phyloP scores from a whole-genome alignment of 2,113 vertebrate genomes.

The Menura novaehollandiae region DNA sequence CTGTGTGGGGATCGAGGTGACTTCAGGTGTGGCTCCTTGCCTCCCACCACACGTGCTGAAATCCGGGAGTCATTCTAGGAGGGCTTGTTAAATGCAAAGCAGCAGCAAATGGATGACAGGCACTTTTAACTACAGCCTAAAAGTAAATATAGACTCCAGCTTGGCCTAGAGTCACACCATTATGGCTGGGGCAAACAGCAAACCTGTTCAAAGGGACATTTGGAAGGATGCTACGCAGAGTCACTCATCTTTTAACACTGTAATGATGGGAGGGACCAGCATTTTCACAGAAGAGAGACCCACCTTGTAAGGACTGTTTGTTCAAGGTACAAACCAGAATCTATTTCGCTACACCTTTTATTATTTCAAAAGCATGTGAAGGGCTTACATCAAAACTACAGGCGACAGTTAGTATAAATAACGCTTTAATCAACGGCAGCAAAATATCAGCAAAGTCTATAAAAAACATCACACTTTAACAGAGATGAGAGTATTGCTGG shows the following conservation, averaged over 20 bases:
- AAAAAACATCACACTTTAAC: slow-evolving; percentile 64
- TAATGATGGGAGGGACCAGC: slow-evolving; percentile 37
- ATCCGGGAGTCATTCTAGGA: slow-evolving; percentile 16
- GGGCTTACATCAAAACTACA: slow-evolving; percentile 74
- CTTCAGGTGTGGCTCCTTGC: slow-evolving; percentile 51
- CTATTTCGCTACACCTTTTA: slow-evolving; percentile 66
- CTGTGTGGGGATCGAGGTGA: background rate
- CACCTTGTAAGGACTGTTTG: slow-evolving; percentile 48
- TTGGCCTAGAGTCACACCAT: slow-evolving; percentile 62
- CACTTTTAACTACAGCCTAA: slow-evolving; percentile 52
- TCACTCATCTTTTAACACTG: slow-evolving; percentile 29
- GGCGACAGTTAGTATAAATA: slow-evolving; percentile 75
- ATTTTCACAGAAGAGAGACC: background rate
- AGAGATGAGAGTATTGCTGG: slow-evolving; percentile 53
- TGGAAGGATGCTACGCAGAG: slow-evolving; percentile 43
- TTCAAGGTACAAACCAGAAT: slow-evolving; percentile 66
- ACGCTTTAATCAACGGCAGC: slow-evolving; percentile 75
- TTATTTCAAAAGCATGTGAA: slow-evolving; percentile 66
- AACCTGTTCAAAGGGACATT: slow-evolving; percentile 66
- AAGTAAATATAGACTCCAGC: slow-evolving; percentile 61
- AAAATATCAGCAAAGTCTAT: slow-evolving; percentile 65
- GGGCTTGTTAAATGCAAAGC: slow-evolving; percentile 63
- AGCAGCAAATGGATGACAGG: slow-evolving; percentile 63
- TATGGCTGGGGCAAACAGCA: slow-evolving; percentile 30
- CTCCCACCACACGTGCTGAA: slow-evolving; percentile 6